Base-by-base conservation (phyloP, 2,113 vertebrate genomes). In the Bambusicola thoracicus region DNA sequence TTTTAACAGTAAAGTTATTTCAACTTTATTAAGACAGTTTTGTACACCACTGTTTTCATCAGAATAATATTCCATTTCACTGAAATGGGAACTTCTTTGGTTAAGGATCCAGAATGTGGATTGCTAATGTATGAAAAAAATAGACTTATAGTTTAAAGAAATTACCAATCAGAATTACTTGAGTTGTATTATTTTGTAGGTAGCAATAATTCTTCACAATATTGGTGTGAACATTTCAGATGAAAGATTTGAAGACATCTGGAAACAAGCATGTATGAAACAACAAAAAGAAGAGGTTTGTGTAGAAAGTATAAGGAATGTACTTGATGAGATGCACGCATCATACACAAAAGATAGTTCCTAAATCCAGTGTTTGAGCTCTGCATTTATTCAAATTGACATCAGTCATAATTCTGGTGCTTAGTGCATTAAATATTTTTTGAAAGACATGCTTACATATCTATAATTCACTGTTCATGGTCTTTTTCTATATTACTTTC, bases 191-290 rank as follows among this genome's bases (percentile, higher is more conserved):
- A 17, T 55, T 80, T 95, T 86, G 69, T 95, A 99, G 99, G 98
- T 99, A 87, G 87, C 97, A 69, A 89, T 96, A 59, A 97, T 99
- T 93, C 97, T 99, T 91, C 83, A 40, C 76, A 99, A 98, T 40
- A 97, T 97, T 43, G 98, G 98, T 4, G 58, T 98, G 74, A 75
- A 93, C 18, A 79, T 98, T 96, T 97, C 98, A 21, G 97, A 97
- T 61, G 97, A 98, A 87, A 97, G 69, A 11, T 99, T 99, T 92
- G 98, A 99, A 87, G 97, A 98, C 69, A 96, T 97, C 24, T 99
- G 99, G 99, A 97, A 97, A 86, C 94, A 98, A 94, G 98, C 98
- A 7, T 96, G 98, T 59, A 93, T 75, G 82, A 98, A 97, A 92
- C 97, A 98, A 51, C 96, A 98, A 3, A 90, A 77, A 25, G 98